Conservation (phyloP, 2,888 invertebrate species). For the Antheraea yamamai region DNA sequence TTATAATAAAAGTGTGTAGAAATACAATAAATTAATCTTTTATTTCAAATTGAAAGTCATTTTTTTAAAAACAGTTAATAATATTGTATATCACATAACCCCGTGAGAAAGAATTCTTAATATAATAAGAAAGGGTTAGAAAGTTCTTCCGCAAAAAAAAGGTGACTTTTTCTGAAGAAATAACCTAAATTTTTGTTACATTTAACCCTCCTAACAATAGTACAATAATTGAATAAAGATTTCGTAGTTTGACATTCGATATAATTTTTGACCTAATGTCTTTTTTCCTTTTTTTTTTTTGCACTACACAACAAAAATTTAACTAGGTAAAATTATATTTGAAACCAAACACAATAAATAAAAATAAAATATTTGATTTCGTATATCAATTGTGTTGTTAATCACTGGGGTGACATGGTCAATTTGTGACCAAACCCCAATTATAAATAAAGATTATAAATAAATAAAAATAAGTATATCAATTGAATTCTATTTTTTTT, state of each 20-base stretch:
- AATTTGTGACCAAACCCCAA: too few relatives aligned
- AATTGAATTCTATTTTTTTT: too few relatives aligned
- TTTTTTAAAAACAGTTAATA: neutral
- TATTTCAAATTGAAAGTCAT: neutral
- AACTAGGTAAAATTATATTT: neutral
- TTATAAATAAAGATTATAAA: too few relatives aligned
- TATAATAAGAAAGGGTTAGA: neutral
- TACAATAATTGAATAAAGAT: constrained; percentile 6
- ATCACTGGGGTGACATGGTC: too few relatives aligned
- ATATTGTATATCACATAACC: neutral
- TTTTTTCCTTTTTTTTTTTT: neutral
- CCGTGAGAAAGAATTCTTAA: constrained; percentile 1
- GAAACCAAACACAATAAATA: too few relatives aligned
- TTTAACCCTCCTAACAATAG: constrained; percentile 8
- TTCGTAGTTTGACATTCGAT: neutral
- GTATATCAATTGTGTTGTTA: too few relatives aligned
- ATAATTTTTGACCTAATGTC: neutral
- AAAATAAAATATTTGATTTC: too few relatives aligned
- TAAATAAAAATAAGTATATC: too few relatives aligned
- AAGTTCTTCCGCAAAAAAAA: neutral
- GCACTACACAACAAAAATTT: neutral
- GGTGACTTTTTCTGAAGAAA: constrained; percentile 8
- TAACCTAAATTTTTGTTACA: neutral
- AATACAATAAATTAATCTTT: too few relatives aligned
- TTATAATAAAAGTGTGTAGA: too few relatives aligned